Percentiles rank a stretch among this genome's conserved stretches.
These are phyloP conservation scores for Drosophila lacertosa DNA, from an alignment of 1,140 invertebrate genomes.

Conservation along the genomic window DNA sequence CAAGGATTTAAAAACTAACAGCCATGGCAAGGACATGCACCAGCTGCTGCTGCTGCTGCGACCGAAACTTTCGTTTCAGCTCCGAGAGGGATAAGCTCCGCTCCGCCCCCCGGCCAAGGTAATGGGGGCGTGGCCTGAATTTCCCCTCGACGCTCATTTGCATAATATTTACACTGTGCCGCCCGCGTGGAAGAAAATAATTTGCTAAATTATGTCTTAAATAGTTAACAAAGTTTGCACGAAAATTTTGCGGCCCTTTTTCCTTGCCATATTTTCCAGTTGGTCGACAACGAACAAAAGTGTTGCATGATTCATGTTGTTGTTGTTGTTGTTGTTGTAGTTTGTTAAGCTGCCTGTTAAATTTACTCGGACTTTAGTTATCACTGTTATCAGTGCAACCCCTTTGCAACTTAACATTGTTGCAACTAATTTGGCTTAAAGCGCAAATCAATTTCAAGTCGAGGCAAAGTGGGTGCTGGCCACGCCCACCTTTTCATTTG, in stretches of 20 bases:
- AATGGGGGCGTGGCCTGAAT: background rate
- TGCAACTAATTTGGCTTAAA: constrained; percentile 56
- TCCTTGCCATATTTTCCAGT: constrained; percentile 36
- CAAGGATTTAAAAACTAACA: constrained; percentile 80
- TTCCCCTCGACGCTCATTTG: constrained; percentile 69
- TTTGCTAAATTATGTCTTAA: constrained; percentile 82
- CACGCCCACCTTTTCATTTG: constrained; percentile 26
- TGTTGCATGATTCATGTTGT: constrained; percentile 31
- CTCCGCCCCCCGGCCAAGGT: constrained; percentile 3
- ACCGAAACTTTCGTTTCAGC: constrained; percentile 62
- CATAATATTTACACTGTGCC: constrained; percentile 77
- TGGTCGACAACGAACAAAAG: background rate
- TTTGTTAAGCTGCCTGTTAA: constrained; percentile 48
- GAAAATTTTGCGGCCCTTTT: constrained; percentile 58
- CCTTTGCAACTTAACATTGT: background rate
- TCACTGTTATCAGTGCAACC: constrained; percentile 5
- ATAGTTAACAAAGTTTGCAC: constrained; percentile 80
- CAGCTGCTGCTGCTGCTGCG: constrained; percentile 48
- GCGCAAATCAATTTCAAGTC: constrained; percentile 28
- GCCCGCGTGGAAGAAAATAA: constrained; percentile 72
- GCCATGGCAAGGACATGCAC: constrained; percentile 68
- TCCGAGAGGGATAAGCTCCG: constrained; percentile 33
- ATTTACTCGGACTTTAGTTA: constrained; percentile 35
- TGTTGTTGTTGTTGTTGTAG: constrained; percentile 13
- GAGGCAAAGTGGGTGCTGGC: background rate